Conservation (phyloP, 2,797 vertebrate genomes). For the Dryobates pubescens region DNA sequence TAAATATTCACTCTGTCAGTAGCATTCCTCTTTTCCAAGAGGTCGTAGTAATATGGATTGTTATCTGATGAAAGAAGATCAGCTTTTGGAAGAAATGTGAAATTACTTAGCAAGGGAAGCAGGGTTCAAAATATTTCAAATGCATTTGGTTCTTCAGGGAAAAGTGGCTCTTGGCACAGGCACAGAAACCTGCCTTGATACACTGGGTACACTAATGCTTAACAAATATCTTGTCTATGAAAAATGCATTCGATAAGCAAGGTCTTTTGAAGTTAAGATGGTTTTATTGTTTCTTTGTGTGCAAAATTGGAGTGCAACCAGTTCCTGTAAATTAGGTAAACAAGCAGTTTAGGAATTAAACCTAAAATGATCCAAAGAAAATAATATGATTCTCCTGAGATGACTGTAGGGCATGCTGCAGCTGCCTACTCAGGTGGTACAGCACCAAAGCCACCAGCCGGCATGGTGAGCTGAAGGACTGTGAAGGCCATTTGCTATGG, state of each 20-base stretch:
- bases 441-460: neutral
- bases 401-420: neutral
- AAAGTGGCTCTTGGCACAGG: slow-evolving; percentile 61
- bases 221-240: slow-evolving; percentile 54
- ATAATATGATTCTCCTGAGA: neutral
- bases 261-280: slow-evolving; percentile 53
- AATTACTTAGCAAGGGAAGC: slow-evolving; percentile 76
- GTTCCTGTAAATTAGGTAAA: slow-evolving; percentile 46
- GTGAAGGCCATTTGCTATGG: neutral
- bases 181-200: slow-evolving; percentile 48
- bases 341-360: slow-evolving; percentile 28
- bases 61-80: slow-evolving; percentile 68
- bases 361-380: neutral
- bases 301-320: slow-evolving; percentile 54
- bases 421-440: neutral
- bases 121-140: slow-evolving; percentile 69
- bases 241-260: slow-evolving; percentile 60
- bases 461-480: neutral
- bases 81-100: slow-evolving; percentile 71
- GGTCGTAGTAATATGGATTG: slow-evolving; percentile 56
- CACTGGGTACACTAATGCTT: slow-evolving; percentile 34
- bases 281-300: slow-evolving; percentile 47
- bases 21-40: slow-evolving; percentile 36
- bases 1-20: slow-evolving; percentile 64
- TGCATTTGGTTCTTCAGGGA: slow-evolving; percentile 55